These are phyloP conservation scores for Lemur catta DNA, from an alignment of 2,797 vertebrate genomes.

Conservation along the genomic window DNA sequence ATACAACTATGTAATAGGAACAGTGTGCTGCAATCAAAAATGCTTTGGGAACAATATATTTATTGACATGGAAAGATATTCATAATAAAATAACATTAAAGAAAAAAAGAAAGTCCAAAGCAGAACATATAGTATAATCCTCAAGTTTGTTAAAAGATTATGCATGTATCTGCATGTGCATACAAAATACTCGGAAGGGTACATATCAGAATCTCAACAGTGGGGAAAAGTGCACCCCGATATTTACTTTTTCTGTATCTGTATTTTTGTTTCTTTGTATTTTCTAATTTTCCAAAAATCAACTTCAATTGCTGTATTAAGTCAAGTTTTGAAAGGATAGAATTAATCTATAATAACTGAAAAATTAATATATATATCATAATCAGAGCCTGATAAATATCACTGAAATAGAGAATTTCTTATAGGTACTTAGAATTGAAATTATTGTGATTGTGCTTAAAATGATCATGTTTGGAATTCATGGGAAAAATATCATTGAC, in stretches of 20 bases:
- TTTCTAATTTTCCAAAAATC: background rate
- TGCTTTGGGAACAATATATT: background rate
- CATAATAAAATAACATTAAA: slow-evolving; percentile 10
- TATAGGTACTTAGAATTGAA: background rate
- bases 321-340: slow-evolving; percentile 4
- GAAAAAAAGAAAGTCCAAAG: background rate
- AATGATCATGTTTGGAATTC: background rate
- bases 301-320: background rate
- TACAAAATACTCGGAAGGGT: background rate
- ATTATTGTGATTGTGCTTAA: background rate
- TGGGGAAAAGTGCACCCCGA: background rate
- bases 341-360: background rate
- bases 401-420: slow-evolving; percentile 2
- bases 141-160: background rate
- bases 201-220: background rate
- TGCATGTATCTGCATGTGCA: background rate
- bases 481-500: background rate
- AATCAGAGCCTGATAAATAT: background rate
- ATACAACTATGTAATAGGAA: background rate
- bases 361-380: background rate
- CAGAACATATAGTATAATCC: background rate
- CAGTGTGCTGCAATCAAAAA: background rate
- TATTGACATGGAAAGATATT: background rate
- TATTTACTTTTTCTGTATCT: background rate
- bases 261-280: background rate